These are phyloP conservation scores for Ageneiosus marmoratus DNA, from an alignment of 2,113 vertebrate genomes.

Conservation along the genomic window DNA sequence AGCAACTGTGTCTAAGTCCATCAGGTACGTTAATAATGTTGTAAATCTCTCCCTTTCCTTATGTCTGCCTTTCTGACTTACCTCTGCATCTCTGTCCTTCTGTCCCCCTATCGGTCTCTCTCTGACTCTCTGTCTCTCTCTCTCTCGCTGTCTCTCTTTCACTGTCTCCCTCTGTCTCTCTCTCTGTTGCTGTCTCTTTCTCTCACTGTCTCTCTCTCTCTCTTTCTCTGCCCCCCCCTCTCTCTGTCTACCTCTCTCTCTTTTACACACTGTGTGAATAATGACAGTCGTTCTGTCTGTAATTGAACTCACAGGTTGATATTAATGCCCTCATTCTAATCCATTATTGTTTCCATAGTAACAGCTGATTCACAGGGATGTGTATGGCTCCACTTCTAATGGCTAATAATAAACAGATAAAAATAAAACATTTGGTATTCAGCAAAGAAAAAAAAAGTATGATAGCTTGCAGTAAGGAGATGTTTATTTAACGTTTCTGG, in stretches of 20 bases:
- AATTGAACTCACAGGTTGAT: neutral
- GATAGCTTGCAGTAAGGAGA: neutral
- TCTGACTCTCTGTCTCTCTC: conserved; percentile 40
- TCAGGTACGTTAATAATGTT: conserved; percentile 7
- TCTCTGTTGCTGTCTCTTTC: conserved; percentile 4
- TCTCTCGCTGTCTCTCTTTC: conserved; percentile 39
- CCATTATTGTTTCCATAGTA: neutral
- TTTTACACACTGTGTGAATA: conserved; percentile 19
- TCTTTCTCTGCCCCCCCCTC: conserved; percentile 27
- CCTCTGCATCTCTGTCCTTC: conserved; percentile 8
- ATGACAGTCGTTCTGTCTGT: neutral
- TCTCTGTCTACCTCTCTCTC: conserved; percentile 35
- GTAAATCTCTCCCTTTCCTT: conserved; percentile 15
- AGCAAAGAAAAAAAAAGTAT: too few relatives aligned
- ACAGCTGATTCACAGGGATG: neutral
- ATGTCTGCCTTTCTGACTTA: conserved; percentile 18
- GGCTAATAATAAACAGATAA: conserved; percentile 3
- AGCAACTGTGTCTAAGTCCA: neutral
- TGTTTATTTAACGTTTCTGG: neutral
- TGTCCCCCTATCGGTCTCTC: conserved; percentile 28
- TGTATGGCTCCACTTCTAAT: neutral
- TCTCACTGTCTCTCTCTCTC: neutral
- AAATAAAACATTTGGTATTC: neutral
- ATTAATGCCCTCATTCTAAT: neutral
- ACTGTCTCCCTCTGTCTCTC: conserved; percentile 42